A percentile compares a stretch with the other conserved stretches of the same genome.
Evolutionary conservation across 2,888 invertebrate species (phyloP).

Genomic region (Gortyna flavago): DNA sequence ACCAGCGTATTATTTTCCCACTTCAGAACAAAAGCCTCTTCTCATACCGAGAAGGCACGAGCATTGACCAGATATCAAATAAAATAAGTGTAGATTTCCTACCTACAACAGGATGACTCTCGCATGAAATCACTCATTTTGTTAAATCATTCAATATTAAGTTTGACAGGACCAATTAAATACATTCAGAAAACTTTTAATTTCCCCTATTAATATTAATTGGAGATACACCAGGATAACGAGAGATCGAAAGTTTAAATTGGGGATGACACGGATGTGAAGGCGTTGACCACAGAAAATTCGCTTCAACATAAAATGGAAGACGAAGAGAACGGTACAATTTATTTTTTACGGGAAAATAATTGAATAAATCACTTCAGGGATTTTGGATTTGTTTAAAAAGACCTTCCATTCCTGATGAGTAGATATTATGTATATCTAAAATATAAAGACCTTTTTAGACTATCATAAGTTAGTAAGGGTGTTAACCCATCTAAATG

Average conservation of each 20-base stretch:
- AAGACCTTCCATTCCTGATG: not conserved
- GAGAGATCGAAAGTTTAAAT: slow-evolving; percentile 49
- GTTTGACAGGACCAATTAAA: slow-evolving; percentile 63
- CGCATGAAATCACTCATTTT: slow-evolving; percentile 42
- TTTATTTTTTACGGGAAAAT: slow-evolving; percentile 12
- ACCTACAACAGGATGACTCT: slow-evolving; percentile 10
- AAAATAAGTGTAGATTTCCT: not conserved
- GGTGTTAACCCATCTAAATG: not conserved
- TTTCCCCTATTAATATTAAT: slow-evolving; percentile 42
- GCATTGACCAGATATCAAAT: not conserved
- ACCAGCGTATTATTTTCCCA: not conserved
- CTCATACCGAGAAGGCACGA: not conserved
- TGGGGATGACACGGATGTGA: slow-evolving; percentile 17
- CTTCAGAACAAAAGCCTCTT: not conserved
- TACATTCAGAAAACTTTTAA: slow-evolving; percentile 34
- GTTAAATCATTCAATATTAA: slow-evolving; percentile 66
- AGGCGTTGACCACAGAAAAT: slow-evolving; percentile 15
- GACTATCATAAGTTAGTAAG: not conserved
- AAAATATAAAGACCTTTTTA: not conserved
- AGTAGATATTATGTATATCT: not conserved
- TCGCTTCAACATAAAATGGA: slow-evolving; percentile 2
- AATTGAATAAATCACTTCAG: slow-evolving; percentile 11
- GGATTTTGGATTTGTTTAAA: slow-evolving; percentile 12
- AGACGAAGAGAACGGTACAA: not conserved
- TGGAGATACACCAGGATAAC: slow-evolving; percentile 33